These are phyloP conservation scores for Sitophilus oryzae DNA, from an alignment of 1,140 invertebrate species.

Conservation along the genomic window DNA sequence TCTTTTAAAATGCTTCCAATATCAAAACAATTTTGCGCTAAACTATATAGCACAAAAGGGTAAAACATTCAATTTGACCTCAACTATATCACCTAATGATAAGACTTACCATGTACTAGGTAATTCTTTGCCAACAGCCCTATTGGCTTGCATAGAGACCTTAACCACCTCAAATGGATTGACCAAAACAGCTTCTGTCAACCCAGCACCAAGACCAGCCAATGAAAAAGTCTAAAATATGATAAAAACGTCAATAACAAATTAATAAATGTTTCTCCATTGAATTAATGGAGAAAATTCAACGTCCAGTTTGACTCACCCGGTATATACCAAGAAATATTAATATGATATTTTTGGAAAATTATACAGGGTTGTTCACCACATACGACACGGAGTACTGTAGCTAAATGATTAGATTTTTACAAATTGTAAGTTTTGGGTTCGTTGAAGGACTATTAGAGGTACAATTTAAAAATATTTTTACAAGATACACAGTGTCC, in stretches of 20 bases:
- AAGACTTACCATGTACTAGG: constrained; percentile 61
- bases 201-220: constrained; percentile 78
- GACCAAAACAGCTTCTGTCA: constrained; percentile 83
- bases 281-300: not conserved
- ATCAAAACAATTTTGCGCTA: no score
- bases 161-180: constrained; percentile 96
- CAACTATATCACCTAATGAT: no score
- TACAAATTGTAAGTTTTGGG: no score
- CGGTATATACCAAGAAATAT: not conserved
- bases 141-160: constrained; percentile 74
- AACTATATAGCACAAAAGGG: no score
- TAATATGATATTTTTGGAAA: not conserved
- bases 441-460: no score
- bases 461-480: no score
- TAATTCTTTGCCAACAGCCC: constrained; percentile 47
- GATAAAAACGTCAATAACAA: not conserved
- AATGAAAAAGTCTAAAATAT: constrained; percentile 72
- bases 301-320: no score
- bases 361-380: no score
- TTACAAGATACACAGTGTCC: no score
- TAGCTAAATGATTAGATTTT: no score
- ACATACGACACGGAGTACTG: no score
- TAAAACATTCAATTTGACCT: no score
- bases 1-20: not conserved
- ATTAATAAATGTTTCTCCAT: constrained; percentile 11